Evolutionary conservation across 2,113 vertebrate species (phyloP), one percentile per base, ranked within the genome.

Genomic region (Urocynchramus pylzowi): DNA sequence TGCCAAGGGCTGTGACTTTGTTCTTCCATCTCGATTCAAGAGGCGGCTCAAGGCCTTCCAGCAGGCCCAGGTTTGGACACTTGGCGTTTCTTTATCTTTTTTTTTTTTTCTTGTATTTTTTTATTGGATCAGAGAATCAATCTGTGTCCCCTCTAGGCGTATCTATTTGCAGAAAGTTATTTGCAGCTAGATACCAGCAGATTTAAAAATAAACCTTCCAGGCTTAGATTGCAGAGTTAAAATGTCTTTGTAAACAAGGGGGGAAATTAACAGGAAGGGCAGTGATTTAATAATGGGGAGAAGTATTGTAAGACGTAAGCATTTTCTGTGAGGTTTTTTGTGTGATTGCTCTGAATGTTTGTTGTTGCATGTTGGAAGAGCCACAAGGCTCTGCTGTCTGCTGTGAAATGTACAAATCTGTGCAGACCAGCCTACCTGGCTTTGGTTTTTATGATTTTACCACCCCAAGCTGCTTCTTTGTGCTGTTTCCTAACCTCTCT

Each of bases 1-100:
- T 97, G 99, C 99, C 44, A 98, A 98, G 96, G 99, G 99, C 97
- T 99, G 99, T 98, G 99, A 99, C 97, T 99, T 99, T 98, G 99
- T 99, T 95, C 98, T 99, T 94, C 99, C 99, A 5, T 99, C 99
- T 52, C 98, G 99, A 49, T 99, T 99, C 98, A 99, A 99, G 98
- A 99, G 99, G 98, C 98, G 99, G 96, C 98, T 99, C 96, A 99
- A 99, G 98, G 99, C 98, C 95, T 99, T 99, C 98, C 99, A 99
- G 97, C 99, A 99, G 98, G 98, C 99, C 93, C 99, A 99, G 99
- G 99, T 99, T 98, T 98, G 98, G 95, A 96, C 2, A 7, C 97
- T 97, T 95, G 93, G 87, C 47, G 8, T 97, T 97, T 97, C 57
- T 98, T 97, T 93, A 83, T 64, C 33, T 78, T 93, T 82, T 92